Conservation (phyloP, 1,140 invertebrate genomes). For the Polyergus mexicanus region DNA sequence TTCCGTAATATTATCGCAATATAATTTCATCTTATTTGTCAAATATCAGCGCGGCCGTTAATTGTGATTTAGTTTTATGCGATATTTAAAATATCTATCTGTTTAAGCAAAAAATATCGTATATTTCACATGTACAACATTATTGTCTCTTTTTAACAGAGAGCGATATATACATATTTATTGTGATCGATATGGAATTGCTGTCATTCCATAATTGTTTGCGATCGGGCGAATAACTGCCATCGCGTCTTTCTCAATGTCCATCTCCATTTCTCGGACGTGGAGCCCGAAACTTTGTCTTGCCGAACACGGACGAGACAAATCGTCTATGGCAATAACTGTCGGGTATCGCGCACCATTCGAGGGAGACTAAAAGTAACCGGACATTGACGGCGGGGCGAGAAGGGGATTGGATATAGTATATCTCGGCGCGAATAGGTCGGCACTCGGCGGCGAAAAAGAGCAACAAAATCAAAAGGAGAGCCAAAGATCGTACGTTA, state of each 20-base stretch:
- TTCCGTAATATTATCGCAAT: conserved; percentile 35
- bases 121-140: no score
- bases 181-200: not conserved
- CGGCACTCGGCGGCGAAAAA: conserved; percentile 44
- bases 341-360: conserved; percentile 51
- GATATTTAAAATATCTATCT: not conserved
- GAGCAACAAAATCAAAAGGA: conserved; percentile 69
- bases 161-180: no score
- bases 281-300: not conserved
- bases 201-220: not conserved
- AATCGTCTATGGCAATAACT: conserved; percentile 70
- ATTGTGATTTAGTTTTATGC: conserved; percentile 22
- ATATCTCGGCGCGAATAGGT: conserved; percentile 59
- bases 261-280: conserved; percentile 30
- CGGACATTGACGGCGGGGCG: conserved; percentile 49
- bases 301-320: conserved; percentile 42
- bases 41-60: not conserved
- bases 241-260: conserved; percentile 1
- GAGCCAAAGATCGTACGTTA: conserved; percentile 75
- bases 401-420: not conserved
- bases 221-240: conserved; percentile 5
- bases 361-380: conserved; percentile 61
- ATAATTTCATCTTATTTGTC: conserved; percentile 14
- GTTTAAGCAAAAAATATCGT: not conserved
- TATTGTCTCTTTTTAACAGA: no score